Conservation (phyloP, 2,888 invertebrate species). For the Leptopterna dolabrata region DNA sequence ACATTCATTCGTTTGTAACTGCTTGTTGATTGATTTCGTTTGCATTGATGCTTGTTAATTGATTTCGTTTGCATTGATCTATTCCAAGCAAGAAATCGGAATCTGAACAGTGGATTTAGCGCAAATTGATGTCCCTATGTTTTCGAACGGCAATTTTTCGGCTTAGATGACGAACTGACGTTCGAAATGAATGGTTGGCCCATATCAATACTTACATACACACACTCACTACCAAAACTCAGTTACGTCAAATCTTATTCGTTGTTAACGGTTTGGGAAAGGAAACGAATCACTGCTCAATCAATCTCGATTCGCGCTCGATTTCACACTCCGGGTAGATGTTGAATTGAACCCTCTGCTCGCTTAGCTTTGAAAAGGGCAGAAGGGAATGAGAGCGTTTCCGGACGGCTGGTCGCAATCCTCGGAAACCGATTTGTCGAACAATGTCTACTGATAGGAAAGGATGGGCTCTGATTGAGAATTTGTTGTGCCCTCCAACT, state of each 20-base stretch:
- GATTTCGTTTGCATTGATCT: no score
- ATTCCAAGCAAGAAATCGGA: no score
- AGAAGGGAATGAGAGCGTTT: not conserved
- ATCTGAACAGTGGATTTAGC: no score
- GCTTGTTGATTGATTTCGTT: no score
- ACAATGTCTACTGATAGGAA: not conserved
- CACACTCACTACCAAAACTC: no score
- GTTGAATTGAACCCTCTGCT: not conserved
- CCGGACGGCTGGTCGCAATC: not conserved
- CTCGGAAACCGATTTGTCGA: not conserved
- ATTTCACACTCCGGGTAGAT: not conserved
- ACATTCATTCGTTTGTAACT: no score
- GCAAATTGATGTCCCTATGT: no score
- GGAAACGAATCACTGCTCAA: not conserved
- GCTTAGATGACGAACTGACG: no score
- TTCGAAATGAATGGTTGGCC: no score
- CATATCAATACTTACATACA: no score
- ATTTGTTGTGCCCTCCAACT: not conserved
- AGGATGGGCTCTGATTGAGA: not conserved
- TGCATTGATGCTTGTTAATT: no score
- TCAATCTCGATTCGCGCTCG: not conserved
- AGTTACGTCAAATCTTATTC: not conserved
- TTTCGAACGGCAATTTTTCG: no score
- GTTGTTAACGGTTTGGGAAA: not conserved
- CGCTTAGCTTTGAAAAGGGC: not conserved